Percentiles rank a stretch among this genome's conserved stretches.
These are phyloP conservation scores for Phytoseiulus persimilis DNA, from an alignment of 2,888 invertebrate species.

Conservation along the genomic window DNA sequence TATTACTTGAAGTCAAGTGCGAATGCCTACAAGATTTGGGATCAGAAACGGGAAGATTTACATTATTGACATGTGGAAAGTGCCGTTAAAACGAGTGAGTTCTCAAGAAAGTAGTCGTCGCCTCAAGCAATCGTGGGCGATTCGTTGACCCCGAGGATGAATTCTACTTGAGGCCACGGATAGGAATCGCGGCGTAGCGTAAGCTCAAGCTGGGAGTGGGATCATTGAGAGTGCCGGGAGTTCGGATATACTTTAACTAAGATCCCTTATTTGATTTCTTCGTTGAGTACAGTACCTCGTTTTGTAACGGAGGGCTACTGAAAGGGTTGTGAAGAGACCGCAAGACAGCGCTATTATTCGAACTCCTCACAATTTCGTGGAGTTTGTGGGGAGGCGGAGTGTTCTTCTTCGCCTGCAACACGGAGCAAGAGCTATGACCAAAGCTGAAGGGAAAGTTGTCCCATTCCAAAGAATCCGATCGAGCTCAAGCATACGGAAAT, in stretches of 20 bases:
- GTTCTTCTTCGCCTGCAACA: background rate
- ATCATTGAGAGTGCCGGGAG: background rate
- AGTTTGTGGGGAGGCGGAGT: background rate
- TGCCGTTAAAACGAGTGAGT: background rate
- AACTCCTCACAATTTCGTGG: background rate
- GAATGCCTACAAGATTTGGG: background rate
- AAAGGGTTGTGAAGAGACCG: background rate
- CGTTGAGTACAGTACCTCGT: conserved; percentile 21
- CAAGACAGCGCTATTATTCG: background rate
- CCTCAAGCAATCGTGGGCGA: background rate
- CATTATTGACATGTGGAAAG: background rate
- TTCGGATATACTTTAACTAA: background rate
- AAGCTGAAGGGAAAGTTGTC: background rate
- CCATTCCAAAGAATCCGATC: too few relatives aligned
- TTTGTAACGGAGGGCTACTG: conserved; percentile 30
- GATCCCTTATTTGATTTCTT: background rate
- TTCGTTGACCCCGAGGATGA: too few relatives aligned
- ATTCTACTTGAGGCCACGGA: too few relatives aligned
- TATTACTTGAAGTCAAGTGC: background rate
- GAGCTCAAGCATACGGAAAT: too few relatives aligned
- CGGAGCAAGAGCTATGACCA: background rate
- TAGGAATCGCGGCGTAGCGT: too few relatives aligned
- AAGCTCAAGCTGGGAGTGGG: too few relatives aligned
- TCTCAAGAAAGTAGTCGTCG: background rate
- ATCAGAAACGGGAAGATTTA: background rate